A percentile compares a stretch with the other conserved stretches of the same genome.
Conservation (phyloP, 2,888 invertebrate species). For the Caenorhabditis afra region DNA sequence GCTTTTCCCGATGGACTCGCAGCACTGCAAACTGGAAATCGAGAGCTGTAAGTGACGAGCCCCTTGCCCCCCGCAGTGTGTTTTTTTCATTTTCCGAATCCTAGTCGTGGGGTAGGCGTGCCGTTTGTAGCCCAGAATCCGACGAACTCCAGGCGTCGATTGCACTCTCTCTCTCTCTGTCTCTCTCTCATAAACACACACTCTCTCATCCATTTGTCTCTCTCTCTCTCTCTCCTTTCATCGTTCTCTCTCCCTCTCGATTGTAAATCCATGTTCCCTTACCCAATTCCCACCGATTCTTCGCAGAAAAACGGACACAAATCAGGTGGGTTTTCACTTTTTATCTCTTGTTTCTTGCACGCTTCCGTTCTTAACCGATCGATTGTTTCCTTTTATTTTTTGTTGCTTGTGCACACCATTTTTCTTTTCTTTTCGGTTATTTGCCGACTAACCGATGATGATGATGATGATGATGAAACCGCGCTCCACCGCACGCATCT, state of each 20-base stretch:
- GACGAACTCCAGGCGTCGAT: conserved; percentile 33
- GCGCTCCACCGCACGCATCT: neutral
- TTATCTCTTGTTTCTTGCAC: conserved; percentile 41
- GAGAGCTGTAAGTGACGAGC: conserved; percentile 83
- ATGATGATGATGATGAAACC: neutral
- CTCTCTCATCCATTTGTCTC: neutral
- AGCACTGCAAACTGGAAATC: conserved; percentile 83
- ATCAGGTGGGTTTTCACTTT: conserved; percentile 40
- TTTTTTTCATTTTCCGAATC: conserved; percentile 22
- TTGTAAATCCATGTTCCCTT: conserved; percentile 36
- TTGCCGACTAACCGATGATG: neutral
- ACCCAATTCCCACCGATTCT: neutral
- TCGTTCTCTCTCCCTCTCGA: conserved; percentile 12
- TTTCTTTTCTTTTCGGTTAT: conserved; percentile 20
- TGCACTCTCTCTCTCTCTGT: conserved; percentile 19
- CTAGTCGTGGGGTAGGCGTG: conserved; percentile 66
- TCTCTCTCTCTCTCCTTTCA: conserved; percentile 8
- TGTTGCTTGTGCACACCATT: conserved; percentile 37
- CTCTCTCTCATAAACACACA: too few species aligned
- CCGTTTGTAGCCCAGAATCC: conserved; percentile 58
- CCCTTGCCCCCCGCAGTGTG: conserved; percentile 37
- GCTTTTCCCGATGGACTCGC: conserved; percentile 83
- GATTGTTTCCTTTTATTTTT: conserved; percentile 18
- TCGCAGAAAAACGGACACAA: neutral
- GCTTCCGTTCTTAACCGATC: conserved; percentile 10